Evolutionary conservation across 2,888 invertebrate genomes (phyloP).

Genomic region (Aphidius colemani): DNA sequence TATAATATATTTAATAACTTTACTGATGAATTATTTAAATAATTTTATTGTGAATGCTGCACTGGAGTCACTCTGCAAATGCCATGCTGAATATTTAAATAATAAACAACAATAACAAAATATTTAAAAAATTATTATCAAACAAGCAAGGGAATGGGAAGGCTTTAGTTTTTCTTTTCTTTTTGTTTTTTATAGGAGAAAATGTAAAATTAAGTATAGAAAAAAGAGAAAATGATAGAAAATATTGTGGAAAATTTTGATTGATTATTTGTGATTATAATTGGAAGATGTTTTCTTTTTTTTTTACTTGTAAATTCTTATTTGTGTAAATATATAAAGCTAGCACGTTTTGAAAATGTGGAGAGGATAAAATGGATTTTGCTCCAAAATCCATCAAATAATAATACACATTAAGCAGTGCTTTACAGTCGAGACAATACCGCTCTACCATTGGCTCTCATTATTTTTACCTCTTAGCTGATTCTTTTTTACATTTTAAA

Average conservation of each 20-base stretch:
- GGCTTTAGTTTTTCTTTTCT: no score
- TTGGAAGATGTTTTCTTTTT: conserved; percentile 1
- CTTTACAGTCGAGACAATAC: conserved; percentile 56
- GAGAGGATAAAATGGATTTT: conserved; percentile 29
- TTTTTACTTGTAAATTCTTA: neutral
- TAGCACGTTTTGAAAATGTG: neutral
- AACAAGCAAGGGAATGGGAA: no score
- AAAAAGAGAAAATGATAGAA: no score
- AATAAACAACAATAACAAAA: conserved; percentile 8
- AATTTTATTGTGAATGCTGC: no score
- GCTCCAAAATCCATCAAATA: conserved; percentile 38
- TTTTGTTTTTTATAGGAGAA: no score
- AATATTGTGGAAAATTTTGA: no score
- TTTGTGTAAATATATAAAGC: no score
- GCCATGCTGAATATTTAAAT: conserved; percentile 50
- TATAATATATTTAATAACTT: no score
- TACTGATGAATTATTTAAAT: no score
- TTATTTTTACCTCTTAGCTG: conserved; percentile 56
- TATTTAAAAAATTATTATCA: no score
- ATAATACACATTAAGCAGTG: conserved; percentile 38
- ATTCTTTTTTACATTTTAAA: conserved; percentile 22
- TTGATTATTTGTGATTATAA: no score
- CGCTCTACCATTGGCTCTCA: conserved; percentile 60
- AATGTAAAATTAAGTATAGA: no score
- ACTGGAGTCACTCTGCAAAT: conserved; percentile 42